These are phyloP conservation scores for Brachionus manjavacas DNA, from an alignment of 1,140 invertebrate species.

Conservation along the genomic window DNA sequence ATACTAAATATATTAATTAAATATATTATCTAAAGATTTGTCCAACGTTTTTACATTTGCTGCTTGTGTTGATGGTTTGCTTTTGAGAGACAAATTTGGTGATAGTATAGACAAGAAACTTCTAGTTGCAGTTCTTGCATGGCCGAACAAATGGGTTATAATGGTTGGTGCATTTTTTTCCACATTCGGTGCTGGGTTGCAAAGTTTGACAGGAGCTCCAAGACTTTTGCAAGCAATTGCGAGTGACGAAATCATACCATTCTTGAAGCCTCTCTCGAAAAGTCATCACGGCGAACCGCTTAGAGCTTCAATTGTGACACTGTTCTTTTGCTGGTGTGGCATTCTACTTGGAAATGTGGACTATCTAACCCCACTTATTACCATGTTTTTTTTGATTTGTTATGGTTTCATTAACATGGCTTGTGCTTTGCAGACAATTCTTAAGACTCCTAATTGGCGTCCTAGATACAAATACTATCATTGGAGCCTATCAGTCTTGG, in stretches of 20 bases:
- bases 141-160: slow-evolving; percentile 81
- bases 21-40: slow-evolving; percentile 61
- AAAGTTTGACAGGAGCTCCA: slow-evolving; percentile 80
- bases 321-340: slow-evolving; percentile 72
- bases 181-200: slow-evolving; percentile 93
- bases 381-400: slow-evolving; percentile 95
- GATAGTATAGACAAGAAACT: slow-evolving; percentile 88
- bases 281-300: slow-evolving; percentile 90
- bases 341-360: slow-evolving; percentile 72
- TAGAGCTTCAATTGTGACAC: slow-evolving; percentile 82
- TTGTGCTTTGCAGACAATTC: slow-evolving; percentile 88
- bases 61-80: slow-evolving; percentile 81
- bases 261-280: slow-evolving; percentile 81
- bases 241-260: slow-evolving; percentile 92
- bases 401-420: slow-evolving; percentile 98
- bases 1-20: too few species aligned
- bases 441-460: slow-evolving; percentile 91
- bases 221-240: slow-evolving; percentile 82
- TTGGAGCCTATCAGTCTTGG: slow-evolving; percentile 88
- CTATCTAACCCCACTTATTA: slow-evolving; percentile 61
- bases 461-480: slow-evolving; percentile 97
- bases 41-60: slow-evolving; percentile 77
- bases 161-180: slow-evolving; percentile 93
- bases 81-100: slow-evolving; percentile 86
- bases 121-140: slow-evolving; percentile 91